Evolutionary conservation across 2,888 invertebrate genomes (phyloP), one percentile per base, ranked within the genome.

Genomic region (Ectropis crepuscularia): DNA sequence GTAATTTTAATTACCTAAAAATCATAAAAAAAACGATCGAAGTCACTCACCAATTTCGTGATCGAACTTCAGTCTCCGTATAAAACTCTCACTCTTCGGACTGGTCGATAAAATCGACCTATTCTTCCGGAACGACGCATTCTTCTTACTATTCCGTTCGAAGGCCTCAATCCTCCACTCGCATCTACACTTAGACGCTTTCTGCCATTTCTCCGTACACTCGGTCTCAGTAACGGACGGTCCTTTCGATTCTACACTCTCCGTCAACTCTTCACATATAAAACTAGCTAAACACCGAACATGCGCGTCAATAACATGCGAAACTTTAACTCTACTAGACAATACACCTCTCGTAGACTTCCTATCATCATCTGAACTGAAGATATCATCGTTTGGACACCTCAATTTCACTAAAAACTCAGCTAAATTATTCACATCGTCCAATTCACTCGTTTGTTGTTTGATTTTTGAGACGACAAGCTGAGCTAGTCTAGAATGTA

Each of bases 401-500:
- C 89, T 79, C 1, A 92, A 73, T 57, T 91, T 90, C 0, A 87
- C 69, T 11, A 93, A 60, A 51, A 90, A 88, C 55, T 90, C 89
- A 5, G 88, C 78, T 53, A 89, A 77, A 64, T 76, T 80, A 46
- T 90, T 89, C 0, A 93, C 75, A 66, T 93, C 91, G 60, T 92
- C 90, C 58, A 88, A 70, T 10, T 90, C 88, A 8, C 77, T 86
- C 0, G 89, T 87, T 59, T 90, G 89, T 77, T 86, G 92, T 58
- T 88, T 92, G 16, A 96, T 77, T 80, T 94, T 95, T 71, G 92
- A 94, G 2, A 94, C 94, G 0, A 95, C 94, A 16, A 95, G 81
- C 70, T 94, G 93, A 0, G 95, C 95, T 58, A 96, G 85, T 48
- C 96, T 88, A 0, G 95, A 94, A 78, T 96, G 96, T 45, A 95